Base-by-base conservation (phyloP, 2,888 invertebrate genomes). In the Cylindroiulus punctatus region DNA sequence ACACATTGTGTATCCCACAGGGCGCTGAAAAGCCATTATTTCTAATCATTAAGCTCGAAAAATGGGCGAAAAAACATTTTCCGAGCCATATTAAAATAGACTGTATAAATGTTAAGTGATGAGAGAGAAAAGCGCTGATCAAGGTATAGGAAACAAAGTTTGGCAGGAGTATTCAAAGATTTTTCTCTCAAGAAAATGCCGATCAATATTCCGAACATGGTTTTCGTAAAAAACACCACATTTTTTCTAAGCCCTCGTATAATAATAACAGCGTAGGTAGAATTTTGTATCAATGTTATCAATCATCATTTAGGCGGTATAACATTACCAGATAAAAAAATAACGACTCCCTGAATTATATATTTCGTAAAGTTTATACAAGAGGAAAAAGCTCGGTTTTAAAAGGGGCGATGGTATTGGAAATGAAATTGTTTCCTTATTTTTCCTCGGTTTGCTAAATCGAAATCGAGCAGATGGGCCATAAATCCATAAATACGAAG, bases 161-260 rank as follows among this genome's bases (percentile, higher is more conserved):
- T n/a, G 52, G 52, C 19, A 52, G 52, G n/a, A 19, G n/a, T 52
- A 52, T 52, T 52, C 52, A 52, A 36, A 52, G n/a, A n/a, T 19
- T 52, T 52, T 52, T 52, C n/a, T 52, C n/a, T n/a, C n/a, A 52
- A 52, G 52, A 52, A 44, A 52, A 52, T n/a, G n/a, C n/a, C 52
- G 52, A 52, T 52, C 52, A 52, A 52, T 52, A 52, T 52, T 52
- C n/a, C 52, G n/a, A 52, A 52, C 52, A 52, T n/a, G 19, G 52
- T 52, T 52, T 52, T 19, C 14, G 8, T 44, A 52, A 12, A 44
- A 52, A 52, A 52, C 52, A 52, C n/a, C n/a, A n/a, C n/a, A 19
- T 52, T 52, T 52, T 8, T 52, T 52, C n/a, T 52, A 52, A 52
- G 8, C 52, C 52, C 52, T 52, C 52, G n/a, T 52, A 52, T 52